Conservation (phyloP, 2,888 invertebrate species). For the Apamea crenata region DNA sequence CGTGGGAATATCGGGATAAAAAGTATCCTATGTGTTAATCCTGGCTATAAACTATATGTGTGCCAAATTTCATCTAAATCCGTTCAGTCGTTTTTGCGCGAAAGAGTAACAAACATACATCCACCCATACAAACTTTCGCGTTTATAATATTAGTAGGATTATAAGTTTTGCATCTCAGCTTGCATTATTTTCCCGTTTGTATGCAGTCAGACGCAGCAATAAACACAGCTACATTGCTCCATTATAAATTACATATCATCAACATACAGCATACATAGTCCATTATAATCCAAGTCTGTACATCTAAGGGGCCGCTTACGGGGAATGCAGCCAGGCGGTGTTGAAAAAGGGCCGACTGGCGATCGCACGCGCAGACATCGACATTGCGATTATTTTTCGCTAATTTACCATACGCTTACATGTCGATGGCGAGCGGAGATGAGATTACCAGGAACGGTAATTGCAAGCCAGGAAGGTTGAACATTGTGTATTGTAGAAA, state of each 20-base stretch:
- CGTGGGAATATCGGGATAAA: too few relatives aligned
- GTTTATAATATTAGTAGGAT: too few relatives aligned
- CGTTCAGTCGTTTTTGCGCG: too few relatives aligned
- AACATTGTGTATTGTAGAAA: slow-evolving; percentile 34
- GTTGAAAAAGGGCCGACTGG: slow-evolving; percentile 62
- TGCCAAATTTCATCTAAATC: too few relatives aligned
- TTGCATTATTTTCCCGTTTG: slow-evolving; percentile 30
- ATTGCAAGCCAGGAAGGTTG: slow-evolving; percentile 51
- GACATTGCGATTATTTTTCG: slow-evolving; percentile 82
- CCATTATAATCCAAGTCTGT: slow-evolving; percentile 51
- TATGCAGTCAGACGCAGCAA: slow-evolving; percentile 32
- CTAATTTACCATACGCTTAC: slow-evolving; percentile 83
- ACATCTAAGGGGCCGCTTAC: slow-evolving; percentile 64
- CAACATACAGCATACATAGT: slow-evolving; percentile 50
- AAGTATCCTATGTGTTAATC: too few relatives aligned
- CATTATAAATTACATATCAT: slow-evolving; percentile 52
- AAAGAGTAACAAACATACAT: too few relatives aligned
- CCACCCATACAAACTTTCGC: too few relatives aligned
- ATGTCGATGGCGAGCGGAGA: slow-evolving; percentile 74
- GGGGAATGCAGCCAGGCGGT: slow-evolving; percentile 64
- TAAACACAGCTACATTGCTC: slow-evolving; percentile 40
- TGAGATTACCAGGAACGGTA: slow-evolving; percentile 61
- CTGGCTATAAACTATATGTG: too few relatives aligned
- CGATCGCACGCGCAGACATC: slow-evolving; percentile 63
- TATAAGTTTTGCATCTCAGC: neutral